These are phyloP conservation scores for Syndactyla subalaris DNA, from an alignment of 2,797 vertebrate species.

Conservation along the genomic window DNA sequence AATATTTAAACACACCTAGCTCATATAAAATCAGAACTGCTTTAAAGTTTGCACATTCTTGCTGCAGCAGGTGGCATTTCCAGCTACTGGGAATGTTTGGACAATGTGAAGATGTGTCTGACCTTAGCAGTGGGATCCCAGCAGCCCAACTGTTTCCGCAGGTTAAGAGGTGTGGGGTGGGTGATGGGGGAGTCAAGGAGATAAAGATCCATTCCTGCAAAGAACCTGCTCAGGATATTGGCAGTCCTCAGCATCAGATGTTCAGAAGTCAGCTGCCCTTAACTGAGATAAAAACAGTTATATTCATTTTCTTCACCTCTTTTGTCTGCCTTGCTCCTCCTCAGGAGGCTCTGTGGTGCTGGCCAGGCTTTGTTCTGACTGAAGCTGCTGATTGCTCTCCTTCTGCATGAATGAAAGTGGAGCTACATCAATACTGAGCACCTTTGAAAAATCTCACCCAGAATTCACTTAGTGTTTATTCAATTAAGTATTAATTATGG, in stretches of 20 bases:
- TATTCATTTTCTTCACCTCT: too few species aligned
- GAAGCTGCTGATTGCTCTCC: background rate
- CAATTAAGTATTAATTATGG: background rate
- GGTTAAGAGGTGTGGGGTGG: background rate
- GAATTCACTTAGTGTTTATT: background rate
- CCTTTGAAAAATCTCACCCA: background rate
- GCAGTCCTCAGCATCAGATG: too few species aligned
- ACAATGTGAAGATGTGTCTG: background rate
- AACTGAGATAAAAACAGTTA: too few species aligned
- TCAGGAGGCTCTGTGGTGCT: background rate
- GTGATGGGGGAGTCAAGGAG: background rate
- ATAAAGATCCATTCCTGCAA: too few species aligned
- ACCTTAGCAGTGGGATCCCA: background rate
- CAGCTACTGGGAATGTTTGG: background rate
- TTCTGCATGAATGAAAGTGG: background rate
- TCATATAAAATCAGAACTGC: fast-evolving
- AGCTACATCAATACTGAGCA: background rate
- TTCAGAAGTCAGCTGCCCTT: too few species aligned
- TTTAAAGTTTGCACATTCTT: background rate
- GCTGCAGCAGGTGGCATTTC: background rate
- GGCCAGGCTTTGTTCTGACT: background rate
- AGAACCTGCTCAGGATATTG: too few species aligned
- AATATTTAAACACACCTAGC: background rate
- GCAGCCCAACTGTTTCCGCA: fast-evolving
- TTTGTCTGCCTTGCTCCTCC: background rate